Conservation (phyloP, 2,888 invertebrate genomes). For the Hololepta plana region DNA sequence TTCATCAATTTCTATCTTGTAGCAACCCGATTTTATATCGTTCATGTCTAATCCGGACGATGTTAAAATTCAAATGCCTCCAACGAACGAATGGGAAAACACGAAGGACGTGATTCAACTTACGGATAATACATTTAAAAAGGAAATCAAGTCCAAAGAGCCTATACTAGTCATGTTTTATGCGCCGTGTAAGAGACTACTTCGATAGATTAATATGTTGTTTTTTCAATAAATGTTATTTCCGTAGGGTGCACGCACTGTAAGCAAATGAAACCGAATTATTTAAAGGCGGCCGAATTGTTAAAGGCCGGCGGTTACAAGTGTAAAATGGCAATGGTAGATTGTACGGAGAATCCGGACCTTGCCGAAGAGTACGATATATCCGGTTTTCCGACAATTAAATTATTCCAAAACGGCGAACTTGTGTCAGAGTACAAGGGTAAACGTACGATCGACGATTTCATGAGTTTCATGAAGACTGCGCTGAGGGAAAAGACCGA, state of each 20-base stretch:
- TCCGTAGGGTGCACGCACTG: slow-evolving; percentile 56
- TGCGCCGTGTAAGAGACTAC: slow-evolving; percentile 44
- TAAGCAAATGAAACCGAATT: slow-evolving; percentile 46
- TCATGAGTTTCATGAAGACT: slow-evolving; percentile 32
- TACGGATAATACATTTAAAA: slow-evolving; percentile 40
- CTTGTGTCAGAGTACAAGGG: slow-evolving; percentile 37
- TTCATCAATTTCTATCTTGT: slow-evolving; percentile 15
- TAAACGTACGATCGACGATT: slow-evolving; percentile 33
- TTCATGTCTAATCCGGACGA: slow-evolving; percentile 38
- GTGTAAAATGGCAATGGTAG: slow-evolving; percentile 36
- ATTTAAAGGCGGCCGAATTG: slow-evolving; percentile 35
- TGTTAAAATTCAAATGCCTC: too few relatives aligned
- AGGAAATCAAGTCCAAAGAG: slow-evolving; percentile 34
- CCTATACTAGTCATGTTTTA: slow-evolving; percentile 61
- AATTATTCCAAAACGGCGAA: slow-evolving; percentile 37
- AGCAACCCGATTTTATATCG: slow-evolving; percentile 48
- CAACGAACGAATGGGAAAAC: slow-evolving; percentile 29
- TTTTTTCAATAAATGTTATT: slow-evolving; percentile 5
- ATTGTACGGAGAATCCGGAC: slow-evolving; percentile 43
- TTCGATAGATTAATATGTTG: background rate
- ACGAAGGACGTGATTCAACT: slow-evolving; percentile 29
- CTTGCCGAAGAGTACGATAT: slow-evolving; percentile 40
- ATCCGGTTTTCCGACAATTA: slow-evolving; percentile 48
- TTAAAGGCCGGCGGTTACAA: slow-evolving; percentile 26
- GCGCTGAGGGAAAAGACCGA: slow-evolving; percentile 14